Percentiles rank a stretch among this genome's conserved stretches.
These are phyloP conservation scores for Dryoscopus gambensis DNA, from an alignment of 2,113 vertebrate genomes.

Conservation along the genomic window DNA sequence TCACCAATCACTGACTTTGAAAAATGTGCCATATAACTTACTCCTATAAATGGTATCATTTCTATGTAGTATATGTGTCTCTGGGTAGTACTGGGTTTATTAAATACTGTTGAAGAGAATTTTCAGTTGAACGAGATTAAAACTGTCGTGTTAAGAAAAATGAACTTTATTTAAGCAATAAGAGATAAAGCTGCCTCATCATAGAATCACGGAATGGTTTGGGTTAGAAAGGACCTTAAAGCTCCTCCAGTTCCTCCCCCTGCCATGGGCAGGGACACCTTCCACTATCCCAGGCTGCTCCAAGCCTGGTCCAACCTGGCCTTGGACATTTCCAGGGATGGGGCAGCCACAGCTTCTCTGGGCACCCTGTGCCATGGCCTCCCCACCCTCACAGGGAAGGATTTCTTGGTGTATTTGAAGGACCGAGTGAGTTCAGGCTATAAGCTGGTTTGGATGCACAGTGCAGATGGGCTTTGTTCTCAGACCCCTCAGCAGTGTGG, in stretches of 20 bases:
- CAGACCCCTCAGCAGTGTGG: not conserved
- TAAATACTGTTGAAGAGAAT: conserved; percentile 49
- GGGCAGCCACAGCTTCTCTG: not conserved
- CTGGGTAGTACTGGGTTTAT: conserved; percentile 41
- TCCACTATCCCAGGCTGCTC: accelerated
- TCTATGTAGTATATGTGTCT: not conserved
- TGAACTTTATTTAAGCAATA: conserved; percentile 45
- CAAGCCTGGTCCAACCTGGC: accelerated
- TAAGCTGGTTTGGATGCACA: not conserved
- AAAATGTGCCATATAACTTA: conserved; percentile 6
- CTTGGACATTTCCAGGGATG: not conserved
- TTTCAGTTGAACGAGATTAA: conserved; percentile 55
- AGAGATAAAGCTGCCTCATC: conserved; percentile 43
- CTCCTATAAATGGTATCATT: not conserved
- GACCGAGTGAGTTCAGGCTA: not conserved
- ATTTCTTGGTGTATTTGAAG: not conserved
- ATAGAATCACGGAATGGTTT: not conserved
- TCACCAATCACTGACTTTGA: conserved; percentile 44
- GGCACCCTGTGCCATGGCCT: not conserved
- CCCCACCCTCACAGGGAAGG: accelerated
- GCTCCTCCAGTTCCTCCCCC: too few species aligned
- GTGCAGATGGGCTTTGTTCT: not conserved
- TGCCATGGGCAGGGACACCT: not conserved
- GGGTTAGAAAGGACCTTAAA: not conserved
- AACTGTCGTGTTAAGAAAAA: conserved; percentile 43